These are phyloP conservation scores for Odontocerum albicorne DNA, from an alignment of 2,888 invertebrate species.

Conservation along the genomic window DNA sequence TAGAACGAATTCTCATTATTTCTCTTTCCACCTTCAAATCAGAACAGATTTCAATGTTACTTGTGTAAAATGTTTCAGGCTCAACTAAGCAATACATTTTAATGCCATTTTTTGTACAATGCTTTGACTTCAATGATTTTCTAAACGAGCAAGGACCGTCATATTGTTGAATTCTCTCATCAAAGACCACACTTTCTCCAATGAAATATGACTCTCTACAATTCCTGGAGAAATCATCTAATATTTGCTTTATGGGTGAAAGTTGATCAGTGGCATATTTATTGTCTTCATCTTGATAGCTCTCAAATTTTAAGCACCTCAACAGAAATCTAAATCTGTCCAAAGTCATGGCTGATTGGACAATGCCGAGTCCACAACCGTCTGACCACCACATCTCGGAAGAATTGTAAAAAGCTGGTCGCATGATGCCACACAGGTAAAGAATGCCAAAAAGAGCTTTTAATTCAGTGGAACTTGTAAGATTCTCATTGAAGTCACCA, in stretches of 20 bases:
- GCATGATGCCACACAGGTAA: conserved; percentile 51
- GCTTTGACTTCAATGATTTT: conserved; percentile 49
- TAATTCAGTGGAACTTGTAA: conserved; percentile 47
- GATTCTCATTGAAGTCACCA: conserved; percentile 33
- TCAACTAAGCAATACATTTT: conserved; percentile 51
- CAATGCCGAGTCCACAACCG: conserved; percentile 45
- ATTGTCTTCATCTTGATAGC: conserved; percentile 43
- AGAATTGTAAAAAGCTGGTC: conserved; percentile 48
- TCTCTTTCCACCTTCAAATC: conserved; percentile 41
- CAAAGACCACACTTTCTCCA: conserved; percentile 46
- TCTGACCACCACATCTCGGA: conserved; percentile 49
- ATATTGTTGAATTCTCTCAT: conserved; percentile 51
- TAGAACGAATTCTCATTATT: conserved; percentile 31
- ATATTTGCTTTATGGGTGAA: conserved; percentile 50
- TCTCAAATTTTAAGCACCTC: conserved; percentile 48
- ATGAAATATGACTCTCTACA: conserved; percentile 48
- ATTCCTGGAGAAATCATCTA: conserved; percentile 53
- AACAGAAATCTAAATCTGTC: conserved; percentile 50
- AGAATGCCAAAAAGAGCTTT: conserved; percentile 51
- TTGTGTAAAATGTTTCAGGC: conserved; percentile 49
- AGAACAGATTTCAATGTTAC: conserved; percentile 51
- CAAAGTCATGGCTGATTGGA: conserved; percentile 47
- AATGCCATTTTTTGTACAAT: conserved; percentile 45
- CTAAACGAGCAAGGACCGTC: conserved; percentile 53
- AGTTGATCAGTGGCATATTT: conserved; percentile 43